Evolutionary conservation across 2,888 invertebrate species (phyloP).

Genomic region (Ectemnius cavifrons): DNA sequence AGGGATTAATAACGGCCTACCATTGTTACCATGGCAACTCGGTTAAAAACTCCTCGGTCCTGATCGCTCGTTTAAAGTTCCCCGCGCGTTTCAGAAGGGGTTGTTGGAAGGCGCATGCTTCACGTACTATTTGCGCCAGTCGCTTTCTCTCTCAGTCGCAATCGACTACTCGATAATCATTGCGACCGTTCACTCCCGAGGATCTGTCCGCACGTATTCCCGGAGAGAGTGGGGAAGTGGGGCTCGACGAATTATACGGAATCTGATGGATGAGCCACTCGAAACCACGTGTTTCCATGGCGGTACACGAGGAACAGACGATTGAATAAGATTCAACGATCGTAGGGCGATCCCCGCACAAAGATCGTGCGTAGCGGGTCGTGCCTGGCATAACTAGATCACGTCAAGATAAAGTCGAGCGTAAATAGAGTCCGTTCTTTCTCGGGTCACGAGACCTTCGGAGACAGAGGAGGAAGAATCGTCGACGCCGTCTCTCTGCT

Average conservation of each 20-base stretch:
- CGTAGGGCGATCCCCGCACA: slow-evolving; percentile 33
- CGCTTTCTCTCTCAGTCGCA: neutral
- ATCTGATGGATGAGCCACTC: slow-evolving; percentile 11
- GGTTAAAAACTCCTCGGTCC: slow-evolving; percentile 68
- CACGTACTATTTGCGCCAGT: slow-evolving; percentile 7
- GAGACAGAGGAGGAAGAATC: slow-evolving; percentile 15
- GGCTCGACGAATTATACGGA: neutral
- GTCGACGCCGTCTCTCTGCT: slow-evolving; percentile 13
- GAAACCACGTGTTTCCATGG: slow-evolving; percentile 30
- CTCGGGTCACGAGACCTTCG: slow-evolving; percentile 47
- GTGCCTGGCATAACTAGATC: slow-evolving; percentile 76
- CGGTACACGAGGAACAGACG: slow-evolving; percentile 25
- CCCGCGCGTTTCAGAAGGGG: slow-evolving; percentile 52
- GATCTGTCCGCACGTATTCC: too few species aligned
- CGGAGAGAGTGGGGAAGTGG: neutral
- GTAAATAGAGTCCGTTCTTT: slow-evolving; percentile 66
- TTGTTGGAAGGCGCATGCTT: slow-evolving; percentile 40
- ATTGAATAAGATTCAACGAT: slow-evolving; percentile 47
- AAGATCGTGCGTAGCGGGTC: slow-evolving; percentile 63
- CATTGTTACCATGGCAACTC: slow-evolving; percentile 74
- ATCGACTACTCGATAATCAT: too few species aligned
- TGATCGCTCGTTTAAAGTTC: slow-evolving; percentile 65
- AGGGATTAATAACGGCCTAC: slow-evolving; percentile 74
- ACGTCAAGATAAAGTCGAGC: slow-evolving; percentile 71
- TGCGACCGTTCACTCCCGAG: too few species aligned